phyloP scores from a whole-genome alignment of 1,140 invertebrate genomes.

The Ptiloglossa arizonensis region DNA sequence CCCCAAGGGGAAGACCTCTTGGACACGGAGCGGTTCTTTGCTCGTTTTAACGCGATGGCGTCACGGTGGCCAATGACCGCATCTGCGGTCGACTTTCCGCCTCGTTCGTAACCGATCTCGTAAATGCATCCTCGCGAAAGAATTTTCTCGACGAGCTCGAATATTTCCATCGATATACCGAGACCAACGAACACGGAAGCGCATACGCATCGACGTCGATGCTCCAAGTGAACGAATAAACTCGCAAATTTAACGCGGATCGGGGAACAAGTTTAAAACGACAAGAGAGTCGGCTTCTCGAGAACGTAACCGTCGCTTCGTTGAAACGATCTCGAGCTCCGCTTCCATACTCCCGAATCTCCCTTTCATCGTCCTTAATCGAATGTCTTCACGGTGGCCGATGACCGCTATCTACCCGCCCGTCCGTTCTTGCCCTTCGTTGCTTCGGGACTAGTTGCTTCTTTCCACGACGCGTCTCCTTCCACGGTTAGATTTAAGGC shows the following conservation, averaged over 20 bases:
- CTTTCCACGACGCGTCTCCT: constrained; percentile 36
- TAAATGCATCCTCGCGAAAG: too few species aligned
- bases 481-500: constrained; percentile 62
- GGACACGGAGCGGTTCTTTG: constrained; percentile 28
- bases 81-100: constrained; percentile 56
- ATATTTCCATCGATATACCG: too few species aligned
- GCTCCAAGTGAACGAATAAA: too few species aligned
- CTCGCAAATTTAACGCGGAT: too few species aligned
- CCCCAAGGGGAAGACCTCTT: not conserved
- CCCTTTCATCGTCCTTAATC: constrained; percentile 58
- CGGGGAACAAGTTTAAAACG: too few species aligned
- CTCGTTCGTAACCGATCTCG: not conserved
- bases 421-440: not conserved
- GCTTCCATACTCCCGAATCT: constrained; percentile 20
- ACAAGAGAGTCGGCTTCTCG: not conserved
- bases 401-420: constrained; percentile 34
- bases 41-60: constrained; percentile 61
- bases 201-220: too few species aligned
- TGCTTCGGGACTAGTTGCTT: constrained; percentile 3
- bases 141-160: too few species aligned
- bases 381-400: constrained; percentile 62
- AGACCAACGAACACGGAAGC: too few species aligned
- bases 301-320: constrained; percentile 39
- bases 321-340: not conserved
- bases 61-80: constrained; percentile 64